Evolutionary conservation across 2,797 vertebrate genomes (phyloP).

Genomic region (Enteromius viviparus): DNA sequence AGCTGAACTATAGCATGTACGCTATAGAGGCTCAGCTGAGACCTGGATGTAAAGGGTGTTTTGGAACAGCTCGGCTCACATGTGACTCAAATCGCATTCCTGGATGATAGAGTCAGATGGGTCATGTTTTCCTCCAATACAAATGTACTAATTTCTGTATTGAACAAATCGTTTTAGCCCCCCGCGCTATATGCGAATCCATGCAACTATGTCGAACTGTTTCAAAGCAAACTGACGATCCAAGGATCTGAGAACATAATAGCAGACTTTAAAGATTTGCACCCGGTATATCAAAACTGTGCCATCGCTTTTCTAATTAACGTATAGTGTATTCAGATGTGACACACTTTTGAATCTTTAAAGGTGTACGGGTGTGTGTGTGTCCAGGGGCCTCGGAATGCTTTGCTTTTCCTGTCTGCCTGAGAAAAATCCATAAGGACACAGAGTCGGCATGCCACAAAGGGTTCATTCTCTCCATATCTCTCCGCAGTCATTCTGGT

Average conservation of each 20-base stretch:
- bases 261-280: constrained; percentile 7
- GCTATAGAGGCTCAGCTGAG: constrained; percentile 35
- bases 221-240: constrained; percentile 32
- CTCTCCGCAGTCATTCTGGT: constrained; percentile 62
- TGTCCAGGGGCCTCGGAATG: constrained; percentile 22
- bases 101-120: constrained; percentile 54
- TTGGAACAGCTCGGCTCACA: constrained; percentile 47
- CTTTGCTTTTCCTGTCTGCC: constrained; percentile 38
- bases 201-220: constrained; percentile 17
- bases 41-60: constrained; percentile 36
- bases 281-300: neutral
- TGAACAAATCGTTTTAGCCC: constrained; percentile 36
- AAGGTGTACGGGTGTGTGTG: constrained; percentile 24
- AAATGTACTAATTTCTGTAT: constrained; percentile 46
- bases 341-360: constrained; percentile 41
- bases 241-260: constrained; percentile 25
- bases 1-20: constrained; percentile 16
- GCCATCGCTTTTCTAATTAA: neutral
- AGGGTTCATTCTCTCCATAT: constrained; percentile 56
- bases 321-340: constrained; percentile 8
- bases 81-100: constrained; percentile 55
- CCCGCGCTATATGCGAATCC: constrained; percentile 11
- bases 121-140: constrained; percentile 48
- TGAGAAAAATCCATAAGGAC: constrained; percentile 44
- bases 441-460: constrained; percentile 47